Percentiles rank a stretch among this genome's conserved stretches.
phyloP scores from a whole-genome alignment of 2,797 vertebrate genomes.

The Echiichthys vipera region DNA sequence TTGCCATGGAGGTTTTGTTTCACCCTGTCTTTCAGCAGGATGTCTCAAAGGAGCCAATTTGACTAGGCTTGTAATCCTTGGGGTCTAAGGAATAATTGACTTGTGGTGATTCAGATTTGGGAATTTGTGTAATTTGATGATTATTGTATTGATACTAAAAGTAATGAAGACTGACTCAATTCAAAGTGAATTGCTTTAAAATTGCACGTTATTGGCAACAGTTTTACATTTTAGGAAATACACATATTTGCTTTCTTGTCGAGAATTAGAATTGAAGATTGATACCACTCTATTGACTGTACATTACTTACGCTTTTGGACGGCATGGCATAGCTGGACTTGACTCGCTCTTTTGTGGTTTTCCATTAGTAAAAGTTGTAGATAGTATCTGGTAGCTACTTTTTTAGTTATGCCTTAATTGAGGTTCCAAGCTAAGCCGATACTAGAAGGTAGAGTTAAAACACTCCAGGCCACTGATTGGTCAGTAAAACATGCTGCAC shows the following conservation, averaged over 20 bases:
- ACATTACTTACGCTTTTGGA: too few species aligned
- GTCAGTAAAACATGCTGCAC: too few species aligned
- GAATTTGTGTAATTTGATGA: not conserved
- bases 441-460: too few species aligned
- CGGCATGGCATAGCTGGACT: too few species aligned
- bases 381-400: too few species aligned
- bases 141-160: not conserved
- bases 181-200: not conserved
- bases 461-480: too few species aligned
- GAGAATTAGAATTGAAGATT: not conserved
- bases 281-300: not conserved
- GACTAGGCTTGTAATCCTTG: not conserved
- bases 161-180: not conserved
- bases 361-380: too few species aligned
- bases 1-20: not conserved
- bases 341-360: too few species aligned
- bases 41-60: not conserved
- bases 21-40: not conserved
- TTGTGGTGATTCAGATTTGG: constrained; percentile 1
- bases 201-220: not conserved
- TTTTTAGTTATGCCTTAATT: too few species aligned
- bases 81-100: not conserved
- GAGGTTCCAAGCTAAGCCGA: too few species aligned
- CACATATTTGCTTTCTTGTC: not conserved
- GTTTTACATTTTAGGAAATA: not conserved